phyloP scores from a whole-genome alignment of 1,140 invertebrate genomes.

The Euwallacea fornicatus region DNA sequence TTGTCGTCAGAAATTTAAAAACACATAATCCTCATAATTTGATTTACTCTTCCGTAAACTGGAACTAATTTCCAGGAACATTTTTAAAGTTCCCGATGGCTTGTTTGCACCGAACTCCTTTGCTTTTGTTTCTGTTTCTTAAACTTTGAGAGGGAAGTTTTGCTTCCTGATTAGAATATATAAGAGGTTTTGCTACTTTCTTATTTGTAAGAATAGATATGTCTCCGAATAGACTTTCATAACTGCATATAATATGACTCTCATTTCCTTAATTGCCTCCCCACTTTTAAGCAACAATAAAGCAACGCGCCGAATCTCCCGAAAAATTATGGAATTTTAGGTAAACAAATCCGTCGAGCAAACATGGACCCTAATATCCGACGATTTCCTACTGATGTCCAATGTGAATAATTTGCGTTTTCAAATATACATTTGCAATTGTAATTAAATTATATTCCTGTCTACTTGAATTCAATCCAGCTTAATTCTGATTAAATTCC shows the following conservation, averaged over 20 bases:
- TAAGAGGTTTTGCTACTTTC: background rate
- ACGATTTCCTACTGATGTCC: conserved; percentile 6
- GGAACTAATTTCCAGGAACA: conserved; percentile 17
- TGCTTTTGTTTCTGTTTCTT: conserved; percentile 12
- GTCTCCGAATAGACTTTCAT: no score
- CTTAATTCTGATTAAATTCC: conserved; percentile 12
- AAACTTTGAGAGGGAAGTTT: conserved; percentile 18
- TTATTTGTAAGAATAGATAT: no score
- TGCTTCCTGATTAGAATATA: conserved; percentile 18
- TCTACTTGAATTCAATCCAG: conserved; percentile 3
- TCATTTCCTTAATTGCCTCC: no score
- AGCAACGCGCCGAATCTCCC: no score
- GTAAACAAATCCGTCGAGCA: background rate
- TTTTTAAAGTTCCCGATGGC: conserved; percentile 11
- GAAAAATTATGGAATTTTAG: no score
- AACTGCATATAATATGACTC: no score
- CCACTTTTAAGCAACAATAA: no score
- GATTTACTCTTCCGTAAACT: conserved; percentile 11
- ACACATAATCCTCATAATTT: conserved; percentile 4
- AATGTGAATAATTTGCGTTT: conserved; percentile 1
- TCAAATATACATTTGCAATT: conserved; percentile 12
- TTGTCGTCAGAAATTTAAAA: conserved; percentile 7
- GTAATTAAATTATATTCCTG: conserved; percentile 14
- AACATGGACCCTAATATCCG: background rate
- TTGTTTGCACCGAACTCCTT: background rate